These are phyloP conservation scores for Chelon auratus DNA, from an alignment of 2,797 vertebrate species.

Conservation along the genomic window DNA sequence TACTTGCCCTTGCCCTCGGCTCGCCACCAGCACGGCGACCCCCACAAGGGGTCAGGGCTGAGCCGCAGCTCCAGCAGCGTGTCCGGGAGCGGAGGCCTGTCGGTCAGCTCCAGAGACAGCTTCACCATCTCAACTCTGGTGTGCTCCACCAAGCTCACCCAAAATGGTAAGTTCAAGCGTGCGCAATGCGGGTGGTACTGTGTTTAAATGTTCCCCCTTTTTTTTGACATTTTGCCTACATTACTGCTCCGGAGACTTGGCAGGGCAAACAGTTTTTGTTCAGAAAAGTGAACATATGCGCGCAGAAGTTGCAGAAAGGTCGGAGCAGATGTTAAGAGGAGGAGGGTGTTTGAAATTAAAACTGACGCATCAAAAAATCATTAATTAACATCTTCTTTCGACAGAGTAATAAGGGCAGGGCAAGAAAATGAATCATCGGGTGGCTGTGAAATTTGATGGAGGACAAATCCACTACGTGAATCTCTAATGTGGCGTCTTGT, in stretches of 20 bases:
- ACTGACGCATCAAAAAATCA: constrained; percentile 47
- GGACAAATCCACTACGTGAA: constrained; percentile 39
- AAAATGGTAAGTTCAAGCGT: constrained; percentile 88
- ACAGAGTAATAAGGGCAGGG: constrained; percentile 47
- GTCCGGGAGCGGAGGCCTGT: constrained; percentile 84
- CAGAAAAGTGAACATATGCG: constrained; percentile 7
- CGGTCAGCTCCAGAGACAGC: constrained; percentile 91
- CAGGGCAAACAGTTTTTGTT: constrained; percentile 6
- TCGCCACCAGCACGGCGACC: constrained; percentile 85
- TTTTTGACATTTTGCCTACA: constrained; percentile 16
- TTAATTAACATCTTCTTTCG: constrained; percentile 61
- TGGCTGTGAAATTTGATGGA: constrained; percentile 48
- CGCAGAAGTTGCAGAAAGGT: constrained; percentile 20
- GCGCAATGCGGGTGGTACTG: neutral
- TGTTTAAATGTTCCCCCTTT: neutral
- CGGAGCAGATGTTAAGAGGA: constrained; percentile 19
- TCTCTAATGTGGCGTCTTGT: neutral
- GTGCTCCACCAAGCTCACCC: constrained; percentile 98
- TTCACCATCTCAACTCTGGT: constrained; percentile 95
- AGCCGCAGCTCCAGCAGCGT: constrained; percentile 87
- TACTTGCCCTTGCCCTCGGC: constrained; percentile 90
- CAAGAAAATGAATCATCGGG: constrained; percentile 53
- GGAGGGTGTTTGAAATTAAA: constrained; percentile 54
- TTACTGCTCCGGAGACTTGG: constrained; percentile 9
- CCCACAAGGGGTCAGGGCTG: constrained; percentile 83